Evolutionary conservation across 1,140 invertebrate species (phyloP).

Genomic region (Eurosta solidaginis): DNA sequence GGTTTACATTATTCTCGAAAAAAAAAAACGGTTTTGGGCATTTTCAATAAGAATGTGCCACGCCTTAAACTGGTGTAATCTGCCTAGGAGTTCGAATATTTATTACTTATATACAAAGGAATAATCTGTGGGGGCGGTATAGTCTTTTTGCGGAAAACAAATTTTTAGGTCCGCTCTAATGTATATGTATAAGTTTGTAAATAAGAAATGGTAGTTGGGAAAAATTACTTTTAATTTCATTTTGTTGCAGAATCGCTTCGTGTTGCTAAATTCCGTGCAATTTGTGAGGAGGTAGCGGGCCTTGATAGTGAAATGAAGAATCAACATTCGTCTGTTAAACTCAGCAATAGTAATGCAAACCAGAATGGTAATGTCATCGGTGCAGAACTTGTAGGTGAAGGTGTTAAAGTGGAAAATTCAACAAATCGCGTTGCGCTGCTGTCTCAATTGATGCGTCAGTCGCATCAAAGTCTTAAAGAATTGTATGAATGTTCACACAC

Average conservation of each 20-base stretch:
- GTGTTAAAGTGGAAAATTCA: background rate
- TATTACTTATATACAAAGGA: too few relatives aligned
- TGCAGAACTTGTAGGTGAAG: background rate
- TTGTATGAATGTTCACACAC: conserved; percentile 95
- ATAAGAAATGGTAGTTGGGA: too few relatives aligned
- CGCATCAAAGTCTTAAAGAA: conserved; percentile 82
- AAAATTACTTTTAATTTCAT: background rate
- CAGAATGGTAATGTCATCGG: background rate
- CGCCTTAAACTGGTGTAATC: too few relatives aligned
- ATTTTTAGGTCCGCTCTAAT: too few relatives aligned
- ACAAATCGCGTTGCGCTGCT: background rate
- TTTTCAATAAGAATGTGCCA: too few relatives aligned
- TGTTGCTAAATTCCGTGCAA: conserved; percentile 74
- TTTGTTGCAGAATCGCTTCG: conserved; percentile 72
- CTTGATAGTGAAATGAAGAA: background rate
- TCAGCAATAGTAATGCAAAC: background rate
- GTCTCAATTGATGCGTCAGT: conserved; percentile 79
- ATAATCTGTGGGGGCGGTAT: too few relatives aligned
- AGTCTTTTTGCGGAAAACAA: too few relatives aligned
- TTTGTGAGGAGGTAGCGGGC: conserved; percentile 50
- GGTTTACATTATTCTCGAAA: too few relatives aligned
- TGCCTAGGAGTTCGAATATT: too few relatives aligned
- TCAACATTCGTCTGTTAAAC: background rate
- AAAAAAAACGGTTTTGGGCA: too few relatives aligned
- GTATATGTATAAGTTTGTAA: too few relatives aligned